Evolutionary conservation across 2,113 vertebrate species (phyloP), one percentile per base, ranked within the genome.

Genomic region (Arothron firmamentum): DNA sequence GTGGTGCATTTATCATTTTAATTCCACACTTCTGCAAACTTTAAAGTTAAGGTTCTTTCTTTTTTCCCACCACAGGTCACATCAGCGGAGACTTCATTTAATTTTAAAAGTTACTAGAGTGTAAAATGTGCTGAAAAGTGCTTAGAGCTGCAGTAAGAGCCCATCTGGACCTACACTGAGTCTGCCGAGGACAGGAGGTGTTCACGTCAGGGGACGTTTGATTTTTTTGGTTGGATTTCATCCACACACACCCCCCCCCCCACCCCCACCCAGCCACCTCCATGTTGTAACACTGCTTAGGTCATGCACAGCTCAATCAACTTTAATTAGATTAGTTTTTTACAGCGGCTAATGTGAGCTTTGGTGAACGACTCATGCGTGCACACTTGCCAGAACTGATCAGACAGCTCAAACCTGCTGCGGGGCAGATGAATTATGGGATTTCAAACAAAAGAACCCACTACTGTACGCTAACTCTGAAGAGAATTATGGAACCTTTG

Each of bases 371-470:
- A 70, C 60, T 62, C 71, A 65, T 72, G 75, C 56, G 2, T 48
- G 43, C 21, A 62, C 21, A 52, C 59, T n/a, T 5, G 28, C 65
- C 55, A 69, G 61, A 51, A 84, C 66, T 54, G 79, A 87, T 76
- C 67, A 52, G 15, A 60, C 15, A 19, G 41, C 51, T 47, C 21
- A 69, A 67, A 15, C 46, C 13, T 66, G 69, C 59, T 61, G 38
- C 47, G 42, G 43, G 17, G 16, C 23, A 42, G 50, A 78, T 19
- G 21, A 6, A 54, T 28, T 5, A 52, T 56, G 47, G 18, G 46
- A 60, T 58, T 65, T 52, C 43, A 74, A 57, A 68, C 53, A 17
- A 5, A 45, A 45, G n/a, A 31, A 31, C 28, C 28, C 28, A 23
- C 21, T 31, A 31, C 28, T 31, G 28, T 31, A 3, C 28, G 6